phyloP scores from a whole-genome alignment of 2,797 vertebrate species.

The Lepus oiostolus region DNA sequence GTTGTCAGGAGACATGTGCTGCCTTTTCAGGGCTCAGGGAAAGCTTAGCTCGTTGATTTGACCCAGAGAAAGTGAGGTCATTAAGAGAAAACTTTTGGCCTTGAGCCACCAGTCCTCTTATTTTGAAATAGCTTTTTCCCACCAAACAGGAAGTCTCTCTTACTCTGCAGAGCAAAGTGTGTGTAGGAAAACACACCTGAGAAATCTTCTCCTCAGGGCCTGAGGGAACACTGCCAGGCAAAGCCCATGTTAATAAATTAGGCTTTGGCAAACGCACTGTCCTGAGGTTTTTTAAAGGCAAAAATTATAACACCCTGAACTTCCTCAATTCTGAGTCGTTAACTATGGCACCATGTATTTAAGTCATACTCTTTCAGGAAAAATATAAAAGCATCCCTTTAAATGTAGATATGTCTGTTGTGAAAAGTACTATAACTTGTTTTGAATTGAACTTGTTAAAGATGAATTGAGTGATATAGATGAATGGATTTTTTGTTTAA shows the following conservation, averaged over 20 bases:
- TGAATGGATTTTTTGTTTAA: neutral
- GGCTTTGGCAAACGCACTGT: neutral
- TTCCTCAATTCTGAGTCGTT: neutral
- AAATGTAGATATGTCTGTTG: neutral
- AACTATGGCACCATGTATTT: neutral
- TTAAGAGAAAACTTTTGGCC: neutral
- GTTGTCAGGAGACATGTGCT: no score
- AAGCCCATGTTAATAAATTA: neutral
- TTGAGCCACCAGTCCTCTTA: neutral
- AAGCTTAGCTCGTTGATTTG: neutral
- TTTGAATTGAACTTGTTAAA: slow-evolving; percentile 6
- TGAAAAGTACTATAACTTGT: neutral
- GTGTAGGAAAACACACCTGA: neutral
- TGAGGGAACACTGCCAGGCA: neutral
- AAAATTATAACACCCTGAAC: no score
- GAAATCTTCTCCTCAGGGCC: neutral
- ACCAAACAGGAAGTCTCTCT: neutral
- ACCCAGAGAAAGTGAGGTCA: neutral
- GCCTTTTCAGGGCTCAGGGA: neutral
- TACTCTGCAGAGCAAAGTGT: neutral
- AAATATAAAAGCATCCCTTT: neutral
- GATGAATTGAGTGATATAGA: neutral
- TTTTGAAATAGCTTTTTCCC: neutral
- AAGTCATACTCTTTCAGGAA: slow-evolving; percentile 43
- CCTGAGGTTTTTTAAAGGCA: neutral